Percentiles rank a stretch among this genome's conserved stretches.
phyloP scores from a whole-genome alignment of 2,888 invertebrate species.

The Nomada flava region DNA sequence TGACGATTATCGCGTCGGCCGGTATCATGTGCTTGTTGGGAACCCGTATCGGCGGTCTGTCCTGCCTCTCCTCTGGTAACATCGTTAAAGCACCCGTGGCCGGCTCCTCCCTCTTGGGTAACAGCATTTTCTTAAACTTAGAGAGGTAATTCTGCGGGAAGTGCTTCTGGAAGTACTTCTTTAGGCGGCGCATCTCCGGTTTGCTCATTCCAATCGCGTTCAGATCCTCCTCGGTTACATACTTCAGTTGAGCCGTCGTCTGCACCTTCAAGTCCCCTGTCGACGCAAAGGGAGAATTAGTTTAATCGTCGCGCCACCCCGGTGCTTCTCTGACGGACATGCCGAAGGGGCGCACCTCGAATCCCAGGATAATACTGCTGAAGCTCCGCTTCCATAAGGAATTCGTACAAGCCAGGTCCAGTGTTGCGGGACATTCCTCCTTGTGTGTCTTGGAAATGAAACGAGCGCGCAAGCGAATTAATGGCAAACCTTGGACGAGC shows the following conservation, averaged over 20 bases:
- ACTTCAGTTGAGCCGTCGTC: constrained; percentile 95
- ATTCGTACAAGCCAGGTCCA: constrained; percentile 92
- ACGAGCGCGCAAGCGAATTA: neutral
- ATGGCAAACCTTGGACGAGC: no score
- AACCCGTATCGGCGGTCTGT: constrained; percentile 85
- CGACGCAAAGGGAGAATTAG: neutral
- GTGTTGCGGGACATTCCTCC: constrained; percentile 82
- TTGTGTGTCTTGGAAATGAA: constrained; percentile 75
- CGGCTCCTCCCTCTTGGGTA: constrained; percentile 86
- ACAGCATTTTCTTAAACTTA: constrained; percentile 94
- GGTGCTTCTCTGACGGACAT: neutral
- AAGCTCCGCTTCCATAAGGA: constrained; percentile 96
- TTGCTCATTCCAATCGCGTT: constrained; percentile 96
- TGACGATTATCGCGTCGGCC: constrained; percentile 95
- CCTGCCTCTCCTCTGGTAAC: constrained; percentile 82
- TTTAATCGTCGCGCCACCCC: neutral
- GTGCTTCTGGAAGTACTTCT: constrained; percentile 97
- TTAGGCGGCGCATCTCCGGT: constrained; percentile 97
- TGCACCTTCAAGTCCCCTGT: constrained; percentile 92
- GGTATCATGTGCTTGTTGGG: constrained; percentile 94
- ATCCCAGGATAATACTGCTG: constrained; percentile 93
- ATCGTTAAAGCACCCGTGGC: constrained; percentile 78
- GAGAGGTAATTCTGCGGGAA: constrained; percentile 97
- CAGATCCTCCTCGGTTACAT: constrained; percentile 96
- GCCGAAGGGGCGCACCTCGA: constrained; percentile 71